Evolutionary conservation across 2,888 invertebrate species (phyloP).

Genomic region (Amphipoea oculea): DNA sequence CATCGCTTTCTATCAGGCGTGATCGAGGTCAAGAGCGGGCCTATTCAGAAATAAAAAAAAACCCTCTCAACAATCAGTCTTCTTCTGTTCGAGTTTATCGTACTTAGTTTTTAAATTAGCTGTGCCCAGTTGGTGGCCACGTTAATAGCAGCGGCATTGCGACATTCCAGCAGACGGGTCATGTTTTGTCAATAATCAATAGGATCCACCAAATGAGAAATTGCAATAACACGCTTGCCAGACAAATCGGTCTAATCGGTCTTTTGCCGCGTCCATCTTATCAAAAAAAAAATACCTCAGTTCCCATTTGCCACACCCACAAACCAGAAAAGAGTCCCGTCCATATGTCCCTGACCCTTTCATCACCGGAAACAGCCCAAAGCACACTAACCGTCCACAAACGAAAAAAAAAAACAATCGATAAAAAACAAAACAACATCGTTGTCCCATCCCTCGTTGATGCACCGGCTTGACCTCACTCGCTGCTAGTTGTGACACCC

Average conservation of each 20-base stretch:
- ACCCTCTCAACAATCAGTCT: no score
- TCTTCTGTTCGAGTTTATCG: background rate
- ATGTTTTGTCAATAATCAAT: background rate
- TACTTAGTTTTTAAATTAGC: background rate
- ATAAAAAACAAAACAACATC: constrained; percentile 30
- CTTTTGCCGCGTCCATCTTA: background rate
- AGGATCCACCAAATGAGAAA: background rate
- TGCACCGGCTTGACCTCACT: constrained; percentile 86
- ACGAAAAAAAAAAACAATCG: constrained; percentile 35
- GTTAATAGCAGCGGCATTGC: background rate
- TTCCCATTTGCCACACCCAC: background rate
- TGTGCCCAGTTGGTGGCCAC: background rate
- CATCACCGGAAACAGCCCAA: background rate
- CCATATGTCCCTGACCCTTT: background rate
- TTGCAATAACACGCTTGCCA: background rate
- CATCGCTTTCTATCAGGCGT: no score
- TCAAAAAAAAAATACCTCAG: background rate
- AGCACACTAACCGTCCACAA: background rate
- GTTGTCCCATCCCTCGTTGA: constrained; percentile 71
- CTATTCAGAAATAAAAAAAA: no score
- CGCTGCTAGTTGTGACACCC: constrained; percentile 73
- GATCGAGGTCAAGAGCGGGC: no score
- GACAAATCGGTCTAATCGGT: background rate
- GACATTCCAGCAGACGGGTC: background rate
- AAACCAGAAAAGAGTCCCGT: background rate